Percentiles rank a stretch among this genome's conserved stretches.
Evolutionary conservation across 2,797 vertebrate genomes (phyloP).

Genomic region (Acanthurus tractus): DNA sequence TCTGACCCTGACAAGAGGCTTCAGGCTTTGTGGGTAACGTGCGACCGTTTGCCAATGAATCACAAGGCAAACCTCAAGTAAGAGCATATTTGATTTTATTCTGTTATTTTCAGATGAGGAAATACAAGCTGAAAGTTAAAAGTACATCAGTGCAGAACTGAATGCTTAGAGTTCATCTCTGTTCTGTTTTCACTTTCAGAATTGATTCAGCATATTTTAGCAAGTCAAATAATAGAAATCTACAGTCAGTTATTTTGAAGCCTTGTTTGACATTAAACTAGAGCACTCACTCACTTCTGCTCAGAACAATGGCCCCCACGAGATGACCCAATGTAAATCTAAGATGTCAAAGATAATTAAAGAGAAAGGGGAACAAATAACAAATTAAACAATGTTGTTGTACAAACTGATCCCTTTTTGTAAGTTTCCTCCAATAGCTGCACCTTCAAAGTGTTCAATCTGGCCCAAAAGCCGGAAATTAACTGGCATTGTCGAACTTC

Average conservation of each 20-base stretch:
- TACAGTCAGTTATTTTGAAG: background rate
- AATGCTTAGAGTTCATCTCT: background rate
- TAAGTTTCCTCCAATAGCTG: background rate
- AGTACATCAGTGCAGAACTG: background rate
- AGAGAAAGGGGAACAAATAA: background rate
- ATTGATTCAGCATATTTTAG: background rate
- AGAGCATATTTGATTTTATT: conserved; percentile 3
- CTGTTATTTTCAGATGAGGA: background rate
- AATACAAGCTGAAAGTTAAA: background rate
- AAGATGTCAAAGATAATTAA: background rate
- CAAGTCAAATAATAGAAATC: background rate
- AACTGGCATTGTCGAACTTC: too few relatives aligned
- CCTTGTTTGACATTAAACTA: background rate
- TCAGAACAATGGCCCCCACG: background rate
- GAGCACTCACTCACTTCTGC: background rate
- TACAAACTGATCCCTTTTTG: background rate
- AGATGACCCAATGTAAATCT: background rate
- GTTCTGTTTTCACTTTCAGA: conserved; percentile 10
- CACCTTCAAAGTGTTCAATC: too few relatives aligned
- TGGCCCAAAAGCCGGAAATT: too few relatives aligned
- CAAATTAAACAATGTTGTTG: too few relatives aligned
- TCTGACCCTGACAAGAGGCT: conserved; percentile 94
- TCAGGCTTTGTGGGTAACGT: conserved; percentile 94
- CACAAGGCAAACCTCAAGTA: conserved; percentile 91
- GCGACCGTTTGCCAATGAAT: conserved; percentile 92